Percentiles rank a stretch among this genome's conserved stretches.
Evolutionary conservation across 2,888 invertebrate species (phyloP).

Genomic region (Operophtera brumata): DNA sequence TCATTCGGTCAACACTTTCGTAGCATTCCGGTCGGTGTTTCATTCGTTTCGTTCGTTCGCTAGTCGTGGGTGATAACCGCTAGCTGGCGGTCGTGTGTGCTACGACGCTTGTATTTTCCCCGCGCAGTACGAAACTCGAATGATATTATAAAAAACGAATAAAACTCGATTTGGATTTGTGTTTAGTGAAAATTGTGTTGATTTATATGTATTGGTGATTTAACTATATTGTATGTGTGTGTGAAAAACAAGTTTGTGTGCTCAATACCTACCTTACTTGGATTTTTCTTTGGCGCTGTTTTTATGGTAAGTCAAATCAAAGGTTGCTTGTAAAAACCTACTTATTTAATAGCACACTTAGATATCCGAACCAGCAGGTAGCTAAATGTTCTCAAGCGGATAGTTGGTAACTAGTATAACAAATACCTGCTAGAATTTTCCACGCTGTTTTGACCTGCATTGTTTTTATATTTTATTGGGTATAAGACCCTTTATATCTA

Average conservation of each 20-base stretch:
- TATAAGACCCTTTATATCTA: no score
- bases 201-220: constrained; percentile 42
- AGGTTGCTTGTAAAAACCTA: constrained; percentile 31
- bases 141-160: constrained; percentile 38
- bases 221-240: constrained; percentile 50
- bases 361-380: background rate
- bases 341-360: background rate
- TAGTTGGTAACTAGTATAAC: no score
- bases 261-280: constrained; percentile 45
- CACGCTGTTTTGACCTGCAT: no score
- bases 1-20: constrained; percentile 30
- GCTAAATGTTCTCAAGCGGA: background rate
- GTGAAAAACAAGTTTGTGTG: constrained; percentile 64
- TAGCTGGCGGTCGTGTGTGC: constrained; percentile 42
- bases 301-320: constrained; percentile 66
- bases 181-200: constrained; percentile 29
- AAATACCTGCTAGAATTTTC: no score
- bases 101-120: constrained; percentile 45
- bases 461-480: no score
- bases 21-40: constrained; percentile 51
- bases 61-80: constrained; percentile 71
- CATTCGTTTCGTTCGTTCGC: constrained; percentile 41
- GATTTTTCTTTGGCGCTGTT: constrained; percentile 62
- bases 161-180: constrained; percentile 38
- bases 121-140: constrained; percentile 48